A percentile compares a stretch with the other conserved stretches of the same genome.
Conservation (phyloP, 2,797 vertebrate species). For the Gallinago solitaria region DNA sequence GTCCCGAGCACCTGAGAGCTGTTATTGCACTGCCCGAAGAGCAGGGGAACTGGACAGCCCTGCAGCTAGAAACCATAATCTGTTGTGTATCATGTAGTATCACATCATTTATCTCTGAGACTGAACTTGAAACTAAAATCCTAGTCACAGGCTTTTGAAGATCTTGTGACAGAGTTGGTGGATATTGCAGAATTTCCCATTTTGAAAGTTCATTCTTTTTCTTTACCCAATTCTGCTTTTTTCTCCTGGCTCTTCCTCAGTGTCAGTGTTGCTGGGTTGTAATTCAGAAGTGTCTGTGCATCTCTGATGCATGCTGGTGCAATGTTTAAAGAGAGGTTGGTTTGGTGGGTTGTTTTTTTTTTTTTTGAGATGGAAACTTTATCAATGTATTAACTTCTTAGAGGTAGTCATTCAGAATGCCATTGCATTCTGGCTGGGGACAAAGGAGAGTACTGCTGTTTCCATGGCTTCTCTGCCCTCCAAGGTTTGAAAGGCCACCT, state of each 20-base stretch:
- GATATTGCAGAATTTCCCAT: not conserved
- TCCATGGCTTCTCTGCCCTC: not conserved
- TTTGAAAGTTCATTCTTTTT: not conserved
- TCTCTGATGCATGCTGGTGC: too few species aligned
- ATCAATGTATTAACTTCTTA: not conserved
- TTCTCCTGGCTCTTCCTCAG: not conserved
- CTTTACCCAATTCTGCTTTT: not conserved
- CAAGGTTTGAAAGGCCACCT: not conserved
- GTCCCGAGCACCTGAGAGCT: fast-evolving
- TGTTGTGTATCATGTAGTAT: not conserved
- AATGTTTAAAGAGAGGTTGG: not conserved
- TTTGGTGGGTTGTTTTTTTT: too few species aligned
- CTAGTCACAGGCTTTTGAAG: fast-evolving
- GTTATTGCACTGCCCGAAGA: not conserved
- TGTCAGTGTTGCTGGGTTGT: not conserved
- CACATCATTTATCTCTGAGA: not conserved
- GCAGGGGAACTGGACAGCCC: not conserved
- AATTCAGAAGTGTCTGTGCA: not conserved
- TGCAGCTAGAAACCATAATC: not conserved
- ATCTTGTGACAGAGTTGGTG: not conserved
- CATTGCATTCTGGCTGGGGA: not conserved
- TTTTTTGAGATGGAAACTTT: not conserved
- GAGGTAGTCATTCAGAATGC: not conserved
- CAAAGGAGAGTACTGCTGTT: not conserved
- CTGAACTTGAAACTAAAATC: not conserved